Evolutionary conservation across 2,113 vertebrate species (phyloP).

Genomic region (Gasterosteus aculeatus): DNA sequence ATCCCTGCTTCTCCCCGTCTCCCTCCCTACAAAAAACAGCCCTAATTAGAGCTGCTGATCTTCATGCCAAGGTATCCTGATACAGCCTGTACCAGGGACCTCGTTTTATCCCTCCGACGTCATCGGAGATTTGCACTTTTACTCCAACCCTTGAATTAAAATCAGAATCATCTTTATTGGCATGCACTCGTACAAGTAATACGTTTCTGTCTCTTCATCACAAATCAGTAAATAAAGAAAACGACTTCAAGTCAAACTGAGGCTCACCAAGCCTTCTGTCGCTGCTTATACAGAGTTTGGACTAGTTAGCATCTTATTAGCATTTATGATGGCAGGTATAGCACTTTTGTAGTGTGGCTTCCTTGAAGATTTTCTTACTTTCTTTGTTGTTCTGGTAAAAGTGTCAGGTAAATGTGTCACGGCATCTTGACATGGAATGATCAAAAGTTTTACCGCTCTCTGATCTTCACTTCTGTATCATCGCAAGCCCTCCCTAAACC

Average conservation of each 20-base stretch:
- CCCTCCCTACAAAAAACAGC: not conserved
- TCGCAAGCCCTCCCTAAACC: not conserved
- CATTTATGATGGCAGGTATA: too few species aligned
- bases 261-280: not conserved
- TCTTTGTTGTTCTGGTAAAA: too few species aligned
- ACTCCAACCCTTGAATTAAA: not conserved
- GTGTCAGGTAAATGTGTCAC: too few species aligned
- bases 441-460: not conserved
- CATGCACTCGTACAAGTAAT: not conserved
- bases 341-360: too few species aligned
- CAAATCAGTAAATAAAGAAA: not conserved
- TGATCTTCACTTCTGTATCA: not conserved
- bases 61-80: conserved; percentile 1
- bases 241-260: not conserved
- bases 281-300: not conserved
- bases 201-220: not conserved
- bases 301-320: too few species aligned
- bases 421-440: not conserved
- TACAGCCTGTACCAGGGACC: conserved; percentile 1
- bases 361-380: too few species aligned
- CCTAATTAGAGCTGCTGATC: conserved; percentile 4
- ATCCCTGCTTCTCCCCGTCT: not conserved
- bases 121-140: not conserved
- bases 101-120: not conserved
- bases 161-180: not conserved